Percentiles rank a stretch among this genome's conserved stretches.
Conservation (phyloP, 2,113 vertebrate species). For the Corythoichthys intestinalis region DNA sequence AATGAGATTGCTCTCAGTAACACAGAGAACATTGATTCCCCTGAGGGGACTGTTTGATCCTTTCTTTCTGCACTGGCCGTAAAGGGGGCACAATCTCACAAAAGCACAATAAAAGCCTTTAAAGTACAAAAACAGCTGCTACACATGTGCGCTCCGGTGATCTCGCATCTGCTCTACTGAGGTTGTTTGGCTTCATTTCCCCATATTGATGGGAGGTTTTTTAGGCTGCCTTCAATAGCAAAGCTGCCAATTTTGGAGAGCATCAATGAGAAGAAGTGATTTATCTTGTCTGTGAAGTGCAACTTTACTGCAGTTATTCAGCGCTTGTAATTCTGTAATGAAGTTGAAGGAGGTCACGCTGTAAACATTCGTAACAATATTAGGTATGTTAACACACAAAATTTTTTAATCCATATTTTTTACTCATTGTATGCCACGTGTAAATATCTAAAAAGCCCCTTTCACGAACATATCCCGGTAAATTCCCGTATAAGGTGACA, state of each 20-base stretch:
- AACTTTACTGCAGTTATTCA: conserved; percentile 21
- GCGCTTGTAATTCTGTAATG: conserved; percentile 4
- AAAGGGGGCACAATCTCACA: conserved; percentile 25
- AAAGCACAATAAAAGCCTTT: conserved; percentile 40
- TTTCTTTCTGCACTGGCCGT: conserved; percentile 11
- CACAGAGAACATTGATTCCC: conserved; percentile 29
- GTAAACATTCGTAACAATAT: background rate
- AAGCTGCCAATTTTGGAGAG: conserved; percentile 3
- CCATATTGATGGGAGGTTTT: conserved; percentile 11
- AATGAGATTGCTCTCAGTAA: conserved; percentile 23
- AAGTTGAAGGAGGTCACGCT: background rate
- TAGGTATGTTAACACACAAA: background rate
- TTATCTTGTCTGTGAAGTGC: conserved; percentile 26
- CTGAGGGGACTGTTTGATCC: conserved; percentile 40
- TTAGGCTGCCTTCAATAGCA: conserved; percentile 11
- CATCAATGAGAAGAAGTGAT: conserved; percentile 43
- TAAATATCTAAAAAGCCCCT: too few relatives aligned
- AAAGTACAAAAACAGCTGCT: conserved; percentile 48
- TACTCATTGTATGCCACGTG: too few relatives aligned
- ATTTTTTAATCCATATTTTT: too few relatives aligned
- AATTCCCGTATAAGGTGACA: too few relatives aligned
- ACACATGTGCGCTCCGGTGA: conserved; percentile 13
- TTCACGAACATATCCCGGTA: too few relatives aligned
- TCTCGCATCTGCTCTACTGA: background rate
- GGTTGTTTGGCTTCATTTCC: conserved; percentile 19